Percentiles rank a stretch among this genome's conserved stretches.
These are phyloP conservation scores for Malurus leucopterus DNA, from an alignment of 2,797 vertebrate species.

Conservation along the genomic window DNA sequence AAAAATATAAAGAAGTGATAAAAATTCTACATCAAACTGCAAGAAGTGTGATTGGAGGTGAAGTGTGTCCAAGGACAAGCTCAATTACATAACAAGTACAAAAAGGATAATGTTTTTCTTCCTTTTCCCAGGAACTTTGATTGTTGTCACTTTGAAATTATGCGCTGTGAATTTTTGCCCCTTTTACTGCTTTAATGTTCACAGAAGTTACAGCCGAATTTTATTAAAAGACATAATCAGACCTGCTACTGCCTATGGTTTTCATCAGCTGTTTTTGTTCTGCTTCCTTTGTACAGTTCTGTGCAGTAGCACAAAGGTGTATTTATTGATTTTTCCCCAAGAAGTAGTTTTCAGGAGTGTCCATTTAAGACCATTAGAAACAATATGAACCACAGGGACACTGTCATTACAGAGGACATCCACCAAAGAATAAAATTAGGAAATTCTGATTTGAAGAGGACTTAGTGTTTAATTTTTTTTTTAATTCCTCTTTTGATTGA, in stretches of 20 bases:
- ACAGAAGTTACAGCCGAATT: conserved; percentile 37
- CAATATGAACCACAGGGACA: not conserved
- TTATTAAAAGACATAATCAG: not conserved
- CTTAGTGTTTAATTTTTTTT: not conserved
- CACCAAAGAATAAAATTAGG: not conserved
- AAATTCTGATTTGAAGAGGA: not conserved
- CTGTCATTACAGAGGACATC: not conserved
- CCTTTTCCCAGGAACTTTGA: not conserved
- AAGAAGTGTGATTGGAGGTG: not conserved
- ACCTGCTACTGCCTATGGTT: conserved; percentile 37
- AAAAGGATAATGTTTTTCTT: not conserved
- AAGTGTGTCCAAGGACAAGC: conserved; percentile 46
- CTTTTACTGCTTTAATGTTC: conserved; percentile 40
- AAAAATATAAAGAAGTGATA: conserved; percentile 53
- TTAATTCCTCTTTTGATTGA: rapidly evolving
- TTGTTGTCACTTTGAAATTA: conserved; percentile 33
- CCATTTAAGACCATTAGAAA: not conserved
- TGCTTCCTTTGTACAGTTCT: conserved; percentile 8
- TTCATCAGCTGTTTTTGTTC: conserved; percentile 26
- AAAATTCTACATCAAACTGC: not conserved
- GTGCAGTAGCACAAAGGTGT: conserved; percentile 14
- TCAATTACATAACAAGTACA: conserved; percentile 27
- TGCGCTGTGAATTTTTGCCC: not conserved
- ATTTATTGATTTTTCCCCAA: conserved; percentile 41
- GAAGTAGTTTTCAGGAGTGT: conserved; percentile 6